Evolutionary conservation across 1,140 invertebrate genomes (phyloP).

Genomic region (Ylistrum balloti): DNA sequence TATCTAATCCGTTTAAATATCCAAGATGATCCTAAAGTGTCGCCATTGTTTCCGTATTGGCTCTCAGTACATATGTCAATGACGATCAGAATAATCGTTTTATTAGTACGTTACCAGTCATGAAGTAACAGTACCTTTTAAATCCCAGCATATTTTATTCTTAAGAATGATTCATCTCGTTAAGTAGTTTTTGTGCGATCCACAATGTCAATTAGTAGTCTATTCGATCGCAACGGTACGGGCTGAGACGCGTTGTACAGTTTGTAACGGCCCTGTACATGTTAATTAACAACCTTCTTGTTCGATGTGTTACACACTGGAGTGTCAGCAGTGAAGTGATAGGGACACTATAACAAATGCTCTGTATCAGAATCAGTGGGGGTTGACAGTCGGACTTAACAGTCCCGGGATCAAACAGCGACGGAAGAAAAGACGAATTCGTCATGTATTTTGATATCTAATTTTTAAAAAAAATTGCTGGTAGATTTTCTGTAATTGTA

Average conservation of each 20-base stretch:
- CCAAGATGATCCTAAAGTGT: not conserved
- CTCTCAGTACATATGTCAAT: not conserved
- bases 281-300: not conserved
- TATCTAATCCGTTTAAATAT: slow-evolving; percentile 1
- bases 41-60: not conserved
- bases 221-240: not conserved
- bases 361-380: not conserved
- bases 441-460: too few species aligned
- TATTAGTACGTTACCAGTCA: not conserved
- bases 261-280: not conserved
- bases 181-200: not conserved
- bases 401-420: not conserved
- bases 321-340: not conserved
- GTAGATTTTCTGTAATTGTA: too few species aligned
- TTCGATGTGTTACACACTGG: not conserved
- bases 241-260: not conserved
- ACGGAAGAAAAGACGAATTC: not conserved
- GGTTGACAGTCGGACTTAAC: not conserved
- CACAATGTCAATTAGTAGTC: not conserved
- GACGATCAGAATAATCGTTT: not conserved
- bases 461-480: too few species aligned
- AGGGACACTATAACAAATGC: not conserved
- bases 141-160: not conserved
- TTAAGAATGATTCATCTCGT: not conserved
- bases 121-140: not conserved